A percentile compares a stretch with the other conserved stretches of the same genome.
Evolutionary conservation across 1,140 invertebrate species (phyloP).

Genomic region (Solenopsis invicta): DNA sequence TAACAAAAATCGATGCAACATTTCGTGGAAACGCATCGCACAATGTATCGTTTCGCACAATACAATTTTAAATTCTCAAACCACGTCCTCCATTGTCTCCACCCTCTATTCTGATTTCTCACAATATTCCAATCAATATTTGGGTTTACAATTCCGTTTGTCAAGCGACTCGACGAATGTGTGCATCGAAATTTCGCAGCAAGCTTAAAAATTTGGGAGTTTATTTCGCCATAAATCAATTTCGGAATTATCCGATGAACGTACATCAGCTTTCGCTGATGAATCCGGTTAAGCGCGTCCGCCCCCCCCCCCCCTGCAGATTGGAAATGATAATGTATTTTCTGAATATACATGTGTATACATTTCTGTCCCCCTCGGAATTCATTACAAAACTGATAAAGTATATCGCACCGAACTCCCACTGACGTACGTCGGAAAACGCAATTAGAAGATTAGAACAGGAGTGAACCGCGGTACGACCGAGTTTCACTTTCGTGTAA

Average conservation of each 20-base stretch:
- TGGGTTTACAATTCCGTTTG: conserved; percentile 51
- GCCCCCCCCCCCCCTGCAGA: no score
- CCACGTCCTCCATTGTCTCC: conserved; percentile 33
- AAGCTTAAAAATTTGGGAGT: conserved; percentile 37
- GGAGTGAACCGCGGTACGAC: conserved; percentile 36
- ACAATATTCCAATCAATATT: conserved; percentile 62
- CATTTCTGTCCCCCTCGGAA: neutral
- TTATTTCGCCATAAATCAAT: conserved; percentile 44
- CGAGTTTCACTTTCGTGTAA: conserved; percentile 38
- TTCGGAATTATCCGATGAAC: conserved; percentile 39
- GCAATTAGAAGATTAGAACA: conserved; percentile 64
- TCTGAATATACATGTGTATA: neutral
- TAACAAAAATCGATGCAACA: conserved; percentile 29
- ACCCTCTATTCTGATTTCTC: conserved; percentile 44
- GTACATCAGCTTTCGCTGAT: conserved; percentile 39
- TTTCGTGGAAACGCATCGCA: conserved; percentile 7
- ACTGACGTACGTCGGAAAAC: conserved; percentile 41
- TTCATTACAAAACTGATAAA: conserved; percentile 59
- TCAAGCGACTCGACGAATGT: conserved; percentile 34
- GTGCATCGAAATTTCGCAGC: conserved; percentile 31
- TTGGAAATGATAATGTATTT: conserved; percentile 33
- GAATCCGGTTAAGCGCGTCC: conserved; percentile 37
- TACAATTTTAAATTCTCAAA: conserved; percentile 48
- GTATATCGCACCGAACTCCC: conserved; percentile 6
- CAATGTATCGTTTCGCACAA: conserved; percentile 56